Base-by-base conservation (phyloP, 2,888 invertebrate genomes). In the Apodemia hepburni region DNA sequence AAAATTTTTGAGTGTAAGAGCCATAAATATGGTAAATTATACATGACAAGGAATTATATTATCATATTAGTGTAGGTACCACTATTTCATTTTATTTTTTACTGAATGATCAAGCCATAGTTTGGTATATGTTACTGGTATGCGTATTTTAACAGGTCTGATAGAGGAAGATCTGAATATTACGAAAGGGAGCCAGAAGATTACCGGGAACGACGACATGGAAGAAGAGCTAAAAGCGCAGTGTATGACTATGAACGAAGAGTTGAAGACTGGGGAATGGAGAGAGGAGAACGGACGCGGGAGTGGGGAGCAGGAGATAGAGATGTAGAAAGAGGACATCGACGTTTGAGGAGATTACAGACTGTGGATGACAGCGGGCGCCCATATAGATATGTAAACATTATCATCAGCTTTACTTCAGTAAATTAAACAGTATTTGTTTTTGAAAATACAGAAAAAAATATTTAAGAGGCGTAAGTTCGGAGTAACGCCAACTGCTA, bases 191-290 rank as follows among this genome's bases (percentile, higher is more conserved):
- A 84, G 0, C 68, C 75, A 8, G 81, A 82, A 2, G 82, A 81
- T 12, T 73, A 73, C n/a, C 70, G 71, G 2, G 78, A 78, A 15
- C 70, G 73, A 27, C 70, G 77, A 2, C 76, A 78, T 1, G 82
- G 79, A 17, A 73, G 85, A 27, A 80, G 88, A 33, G 88, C 89
- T 1, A 79, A 80, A 63, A 87, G 89, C 65, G 87, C 87, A 2
- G 66, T 79, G 35, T 84, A 79, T 63, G 87, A 87, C 27, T 70
- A 77, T 67, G 85, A 85, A 68, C 71, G 75, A 3, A 58, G 77
- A 73, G 42, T 47, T 29, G 65, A 65, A 61, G 64, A 42, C 65
- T 68, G 63, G 64, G 60, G 58, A 61, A 64, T 9, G 49, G 70
- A 69, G 22, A 73, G 68, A 59, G 73, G 67, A 58, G 51, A 51